Conservation (phyloP, 1,140 invertebrate species). For the Monomorium pharaonis region DNA sequence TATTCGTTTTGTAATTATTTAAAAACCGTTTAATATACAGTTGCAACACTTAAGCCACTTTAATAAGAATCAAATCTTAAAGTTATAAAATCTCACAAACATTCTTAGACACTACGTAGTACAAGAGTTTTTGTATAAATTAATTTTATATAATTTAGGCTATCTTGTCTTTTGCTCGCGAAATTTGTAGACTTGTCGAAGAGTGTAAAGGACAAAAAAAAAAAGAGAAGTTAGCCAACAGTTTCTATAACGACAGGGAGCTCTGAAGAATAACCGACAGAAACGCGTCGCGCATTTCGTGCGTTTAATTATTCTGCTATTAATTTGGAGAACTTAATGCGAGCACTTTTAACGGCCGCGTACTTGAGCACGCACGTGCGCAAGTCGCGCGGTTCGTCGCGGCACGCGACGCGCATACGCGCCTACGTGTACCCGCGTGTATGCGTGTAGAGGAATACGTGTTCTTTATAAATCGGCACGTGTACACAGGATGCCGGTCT, state of each 20-base stretch:
- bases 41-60: neutral
- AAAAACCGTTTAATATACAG: neutral
- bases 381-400: slow-evolving; percentile 20
- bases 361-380: slow-evolving; percentile 44
- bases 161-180: neutral
- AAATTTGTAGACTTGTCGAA: neutral
- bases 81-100: neutral
- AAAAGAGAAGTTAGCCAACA: neutral
- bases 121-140: neutral
- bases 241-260: neutral
- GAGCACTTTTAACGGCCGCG: slow-evolving; percentile 26
- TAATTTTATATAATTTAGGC: neutral
- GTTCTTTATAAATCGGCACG: slow-evolving; percentile 57
- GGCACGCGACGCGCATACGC: slow-evolving; percentile 63
- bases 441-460: neutral
- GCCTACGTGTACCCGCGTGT: neutral
- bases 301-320: slow-evolving; percentile 7
- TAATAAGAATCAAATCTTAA: neutral
- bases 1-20: neutral
- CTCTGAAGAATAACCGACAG: neutral
- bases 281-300: neutral
- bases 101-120: neutral
- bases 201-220: neutral
- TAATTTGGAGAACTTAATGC: slow-evolving; percentile 47
- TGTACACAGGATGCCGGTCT: slow-evolving; percentile 23